Evolutionary conservation across 2,888 invertebrate species (phyloP).

Genomic region (Dynastes grantii): DNA sequence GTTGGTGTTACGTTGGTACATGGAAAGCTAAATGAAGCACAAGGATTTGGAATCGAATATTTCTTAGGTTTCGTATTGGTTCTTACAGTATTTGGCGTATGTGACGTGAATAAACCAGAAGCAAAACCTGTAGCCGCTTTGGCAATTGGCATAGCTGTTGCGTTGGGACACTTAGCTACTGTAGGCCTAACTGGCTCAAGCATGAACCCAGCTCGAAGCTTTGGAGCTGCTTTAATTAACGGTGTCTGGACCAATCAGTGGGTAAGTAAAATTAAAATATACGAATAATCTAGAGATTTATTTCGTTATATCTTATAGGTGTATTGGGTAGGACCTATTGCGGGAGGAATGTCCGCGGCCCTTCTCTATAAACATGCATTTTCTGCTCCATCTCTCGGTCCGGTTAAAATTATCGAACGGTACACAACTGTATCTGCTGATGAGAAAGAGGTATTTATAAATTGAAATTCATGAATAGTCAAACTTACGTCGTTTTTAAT

Average conservation of each 20-base stretch:
- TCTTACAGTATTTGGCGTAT: conserved; percentile 91
- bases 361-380: conserved; percentile 83
- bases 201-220: conserved; percentile 93
- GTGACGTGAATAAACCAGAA: conserved; percentile 85
- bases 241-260: conserved; percentile 86
- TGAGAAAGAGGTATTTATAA: conserved; percentile 77
- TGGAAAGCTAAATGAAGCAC: conserved; percentile 76
- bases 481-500: not conserved
- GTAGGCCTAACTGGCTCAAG: conserved; percentile 90
- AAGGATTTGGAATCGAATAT: conserved; percentile 93
- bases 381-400: conserved; percentile 70
- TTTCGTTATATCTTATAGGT: conserved; percentile 71
- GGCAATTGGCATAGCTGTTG: conserved; percentile 90
- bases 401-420: conserved; percentile 70
- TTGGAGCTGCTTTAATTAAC: conserved; percentile 89
- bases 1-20: conserved; percentile 57
- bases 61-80: conserved; percentile 92
- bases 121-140: conserved; percentile 87
- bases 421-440: conserved; percentile 75
- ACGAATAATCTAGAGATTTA: too few species aligned
- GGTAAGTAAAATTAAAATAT: conserved; percentile 74
- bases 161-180: conserved; percentile 87
- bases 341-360: conserved; percentile 85
- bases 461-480: conserved; percentile 53
- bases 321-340: conserved; percentile 91